These are phyloP conservation scores for Apamea crenata DNA, from an alignment of 2,888 invertebrate genomes.

Conservation along the genomic window DNA sequence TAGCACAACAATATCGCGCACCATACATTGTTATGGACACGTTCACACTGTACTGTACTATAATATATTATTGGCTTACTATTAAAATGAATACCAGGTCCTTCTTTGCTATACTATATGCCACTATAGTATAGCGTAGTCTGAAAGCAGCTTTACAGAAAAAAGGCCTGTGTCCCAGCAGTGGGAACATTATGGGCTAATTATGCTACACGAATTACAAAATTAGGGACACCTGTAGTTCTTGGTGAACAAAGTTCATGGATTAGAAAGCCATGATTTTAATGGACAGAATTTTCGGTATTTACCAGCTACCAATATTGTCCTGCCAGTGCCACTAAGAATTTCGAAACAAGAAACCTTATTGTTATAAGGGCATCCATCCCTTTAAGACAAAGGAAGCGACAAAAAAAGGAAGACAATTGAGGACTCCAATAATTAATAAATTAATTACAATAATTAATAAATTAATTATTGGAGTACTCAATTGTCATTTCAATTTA, in stretches of 20 bases:
- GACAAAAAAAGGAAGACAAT: conserved; percentile 5
- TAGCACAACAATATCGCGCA: no score
- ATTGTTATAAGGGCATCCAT: not conserved
- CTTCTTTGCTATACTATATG: no score
- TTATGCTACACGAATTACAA: not conserved
- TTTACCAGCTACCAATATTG: not conserved
- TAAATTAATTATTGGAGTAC: no score
- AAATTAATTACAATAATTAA: no score
- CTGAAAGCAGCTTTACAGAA: no score
- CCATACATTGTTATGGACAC: no score
- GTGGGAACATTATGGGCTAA: not conserved
- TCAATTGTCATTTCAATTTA: no score
- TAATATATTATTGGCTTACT: no score
- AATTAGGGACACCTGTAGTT: not conserved
- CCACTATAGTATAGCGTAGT: no score
- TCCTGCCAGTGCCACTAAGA: not conserved
- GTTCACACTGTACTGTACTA: no score
- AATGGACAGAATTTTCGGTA: not conserved
- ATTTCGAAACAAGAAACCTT: conserved; percentile 2
- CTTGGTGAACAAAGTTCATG: not conserved
- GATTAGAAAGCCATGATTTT: not conserved
- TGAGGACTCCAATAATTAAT: not conserved
- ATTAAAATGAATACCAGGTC: no score
- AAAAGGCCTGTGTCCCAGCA: not conserved
- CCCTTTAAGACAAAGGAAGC: not conserved